Evolutionary conservation across 2,888 invertebrate genomes (phyloP).

Genomic region (Eulithis testata): DNA sequence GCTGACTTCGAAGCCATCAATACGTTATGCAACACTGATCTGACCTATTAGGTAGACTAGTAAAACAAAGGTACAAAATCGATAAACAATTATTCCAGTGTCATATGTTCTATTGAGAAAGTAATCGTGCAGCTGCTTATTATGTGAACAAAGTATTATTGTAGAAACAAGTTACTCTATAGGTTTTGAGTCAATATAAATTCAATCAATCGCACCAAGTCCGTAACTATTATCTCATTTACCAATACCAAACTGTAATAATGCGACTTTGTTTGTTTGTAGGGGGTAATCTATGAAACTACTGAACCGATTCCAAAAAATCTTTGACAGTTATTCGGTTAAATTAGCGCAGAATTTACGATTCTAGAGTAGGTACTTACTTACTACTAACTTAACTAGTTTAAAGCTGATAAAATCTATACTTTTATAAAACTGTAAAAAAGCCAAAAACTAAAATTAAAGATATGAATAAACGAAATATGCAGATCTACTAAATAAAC

Average conservation of each 20-base stretch:
- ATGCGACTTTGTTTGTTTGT: too few relatives aligned
- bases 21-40: constrained; percentile 15
- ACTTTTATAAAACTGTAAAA: background rate
- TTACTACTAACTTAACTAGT: background rate
- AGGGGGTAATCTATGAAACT: too few relatives aligned
- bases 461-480: too few relatives aligned
- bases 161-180: constrained; percentile 26
- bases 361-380: background rate
- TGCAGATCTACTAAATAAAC: too few relatives aligned
- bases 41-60: constrained; percentile 11
- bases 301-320: too few relatives aligned
- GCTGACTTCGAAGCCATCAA: background rate
- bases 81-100: constrained; percentile 23
- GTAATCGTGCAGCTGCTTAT: constrained; percentile 23
- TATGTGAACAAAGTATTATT: constrained; percentile 24
- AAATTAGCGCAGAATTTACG: constrained; percentile 8
- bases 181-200: constrained; percentile 5
- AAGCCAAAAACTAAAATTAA: too few relatives aligned
- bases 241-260: background rate
- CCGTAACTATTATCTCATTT: background rate
- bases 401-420: constrained; percentile 4
- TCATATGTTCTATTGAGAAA: constrained; percentile 25
- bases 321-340: background rate
- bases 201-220: background rate
- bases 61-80: constrained; percentile 21